Conservation (phyloP, 2,797 vertebrate genomes). For the Phaenicophaeus curvirostris region DNA sequence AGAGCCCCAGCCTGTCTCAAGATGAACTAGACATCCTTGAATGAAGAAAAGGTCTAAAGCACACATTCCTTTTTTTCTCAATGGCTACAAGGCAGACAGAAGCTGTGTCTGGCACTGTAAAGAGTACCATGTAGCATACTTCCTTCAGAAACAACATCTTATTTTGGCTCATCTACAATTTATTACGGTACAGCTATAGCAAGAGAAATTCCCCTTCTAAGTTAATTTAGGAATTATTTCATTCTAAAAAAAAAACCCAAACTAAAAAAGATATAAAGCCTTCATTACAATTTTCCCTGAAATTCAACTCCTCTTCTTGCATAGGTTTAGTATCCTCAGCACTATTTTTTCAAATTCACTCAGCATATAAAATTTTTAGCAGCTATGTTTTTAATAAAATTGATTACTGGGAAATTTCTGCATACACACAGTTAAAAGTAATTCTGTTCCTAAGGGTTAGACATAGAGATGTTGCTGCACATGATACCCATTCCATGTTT, state of each 20-base stretch:
- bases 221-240: not conserved
- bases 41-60: not conserved
- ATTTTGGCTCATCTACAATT: not conserved
- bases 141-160: not conserved
- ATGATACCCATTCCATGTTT: slow-evolving; percentile 25
- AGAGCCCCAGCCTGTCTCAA: not conserved
- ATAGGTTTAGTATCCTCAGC: not conserved
- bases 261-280: not conserved
- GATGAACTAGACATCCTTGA: not conserved
- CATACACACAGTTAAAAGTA: slow-evolving; percentile 54
- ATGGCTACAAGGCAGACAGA: not conserved
- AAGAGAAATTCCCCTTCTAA: not conserved
- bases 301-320: slow-evolving; percentile 17
- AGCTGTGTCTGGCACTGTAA: not conserved
- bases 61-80: not conserved
- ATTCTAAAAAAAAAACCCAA: not conserved
- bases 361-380: slow-evolving; percentile 15
- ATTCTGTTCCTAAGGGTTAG: slow-evolving; percentile 58
- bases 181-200: not conserved
- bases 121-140: not conserved
- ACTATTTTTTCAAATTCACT: slow-evolving; percentile 27
- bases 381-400: slow-evolving; percentile 56
- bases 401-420: slow-evolving; percentile 62
- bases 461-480: slow-evolving; percentile 8
- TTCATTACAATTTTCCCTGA: not conserved